Evolutionary conservation across 2,888 invertebrate species (phyloP).

Genomic region (Cabera pusaria): DNA sequence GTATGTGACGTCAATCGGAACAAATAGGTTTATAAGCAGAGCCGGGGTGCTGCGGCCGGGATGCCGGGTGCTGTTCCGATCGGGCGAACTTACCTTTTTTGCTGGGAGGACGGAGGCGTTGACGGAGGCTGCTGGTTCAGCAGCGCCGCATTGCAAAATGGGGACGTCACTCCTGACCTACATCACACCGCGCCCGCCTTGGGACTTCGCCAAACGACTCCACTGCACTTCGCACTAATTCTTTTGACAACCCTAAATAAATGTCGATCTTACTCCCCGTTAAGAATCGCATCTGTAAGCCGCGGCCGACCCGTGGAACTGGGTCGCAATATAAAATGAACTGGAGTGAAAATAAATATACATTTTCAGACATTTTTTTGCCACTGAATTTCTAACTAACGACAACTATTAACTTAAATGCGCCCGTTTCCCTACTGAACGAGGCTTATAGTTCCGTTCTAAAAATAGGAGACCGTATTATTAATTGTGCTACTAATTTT

Average conservation of each 20-base stretch:
- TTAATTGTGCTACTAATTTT: conserved; percentile 14
- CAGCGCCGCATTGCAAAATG: conserved; percentile 51
- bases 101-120: conserved; percentile 21
- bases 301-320: conserved; percentile 17
- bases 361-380: no score
- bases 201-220: conserved; percentile 66
- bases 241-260: conserved; percentile 36
- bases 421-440: conserved; percentile 16
- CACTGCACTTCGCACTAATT: conserved; percentile 35
- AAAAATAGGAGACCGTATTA: conserved; percentile 10
- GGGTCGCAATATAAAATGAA: conserved; percentile 21
- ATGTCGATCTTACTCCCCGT: conserved; percentile 32
- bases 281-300: conserved; percentile 15
- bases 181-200: conserved; percentile 60
- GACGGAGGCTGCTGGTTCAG: conserved; percentile 23
- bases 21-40: conserved; percentile 49
- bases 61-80: conserved; percentile 39
- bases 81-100: conserved; percentile 35
- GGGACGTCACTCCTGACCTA: conserved; percentile 74
- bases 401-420: conserved; percentile 22
- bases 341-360: conserved; percentile 16
- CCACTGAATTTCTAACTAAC: conserved; percentile 15
- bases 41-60: conserved; percentile 24
- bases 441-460: conserved; percentile 8
- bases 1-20: conserved; percentile 43